These are phyloP conservation scores for Plecturocebus donacophilus DNA, from an alignment of 2,113 vertebrate species.

Conservation along the genomic window DNA sequence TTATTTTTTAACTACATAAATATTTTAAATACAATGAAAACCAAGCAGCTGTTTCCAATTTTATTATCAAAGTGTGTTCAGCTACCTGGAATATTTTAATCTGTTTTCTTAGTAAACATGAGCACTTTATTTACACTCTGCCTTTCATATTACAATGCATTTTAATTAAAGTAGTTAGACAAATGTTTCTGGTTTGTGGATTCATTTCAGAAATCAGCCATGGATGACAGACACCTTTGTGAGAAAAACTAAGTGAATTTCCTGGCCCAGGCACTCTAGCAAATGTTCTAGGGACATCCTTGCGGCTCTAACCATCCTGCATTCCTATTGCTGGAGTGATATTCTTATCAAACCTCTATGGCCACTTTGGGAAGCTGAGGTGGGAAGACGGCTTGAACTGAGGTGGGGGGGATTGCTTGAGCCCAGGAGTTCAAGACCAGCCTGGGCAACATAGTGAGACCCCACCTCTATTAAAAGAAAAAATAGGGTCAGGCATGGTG, in stretches of 20 bases:
- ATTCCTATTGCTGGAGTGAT: not conserved
- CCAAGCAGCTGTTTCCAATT: conserved; percentile 22
- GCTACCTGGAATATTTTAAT: conserved; percentile 45
- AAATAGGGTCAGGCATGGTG: too few species aligned
- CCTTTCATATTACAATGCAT: conserved; percentile 50
- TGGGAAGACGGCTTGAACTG: too few species aligned
- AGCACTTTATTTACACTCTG: not conserved
- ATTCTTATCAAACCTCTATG: not conserved
- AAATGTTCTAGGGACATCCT: not conserved
- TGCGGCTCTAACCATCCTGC: not conserved
- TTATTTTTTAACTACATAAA: conserved; percentile 41
- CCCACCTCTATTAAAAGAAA: too few species aligned
- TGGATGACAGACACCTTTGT: not conserved
- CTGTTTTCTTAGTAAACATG: conserved; percentile 51
- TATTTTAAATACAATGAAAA: conserved; percentile 65
- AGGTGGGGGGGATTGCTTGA: too few species aligned
- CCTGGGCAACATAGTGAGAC: too few species aligned
- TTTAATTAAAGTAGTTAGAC: conserved; percentile 80
- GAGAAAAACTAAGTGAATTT: not conserved
- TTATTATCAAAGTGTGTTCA: conserved; percentile 51
- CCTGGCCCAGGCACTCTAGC: not conserved
- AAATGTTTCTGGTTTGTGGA: not conserved
- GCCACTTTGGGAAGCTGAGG: too few species aligned
- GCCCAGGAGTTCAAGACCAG: too few species aligned
- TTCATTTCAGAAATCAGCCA: conserved; percentile 67